Evolutionary conservation across 2,888 invertebrate genomes (phyloP).

Genomic region (Sylvicola fuscatus): DNA sequence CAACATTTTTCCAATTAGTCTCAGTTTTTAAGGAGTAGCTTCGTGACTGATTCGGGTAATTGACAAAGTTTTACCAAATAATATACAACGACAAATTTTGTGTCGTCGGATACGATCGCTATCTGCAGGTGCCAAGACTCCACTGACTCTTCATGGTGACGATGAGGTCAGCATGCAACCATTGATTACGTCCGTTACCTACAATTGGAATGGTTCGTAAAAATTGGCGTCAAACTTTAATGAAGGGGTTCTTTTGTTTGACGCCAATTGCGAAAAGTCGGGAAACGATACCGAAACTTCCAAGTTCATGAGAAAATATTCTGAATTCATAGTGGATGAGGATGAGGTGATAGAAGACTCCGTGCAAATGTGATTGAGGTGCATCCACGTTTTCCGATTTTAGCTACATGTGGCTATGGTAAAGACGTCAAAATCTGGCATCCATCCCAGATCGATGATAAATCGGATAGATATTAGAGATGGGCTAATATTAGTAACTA

Average conservation of each 20-base stretch:
- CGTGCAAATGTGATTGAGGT: constrained; percentile 89
- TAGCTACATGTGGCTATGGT: constrained; percentile 78
- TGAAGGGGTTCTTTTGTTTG: constrained; percentile 79
- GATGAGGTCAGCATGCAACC: background rate
- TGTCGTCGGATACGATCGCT: too few relatives aligned
- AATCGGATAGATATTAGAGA: too few relatives aligned
- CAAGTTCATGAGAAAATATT: constrained; percentile 78
- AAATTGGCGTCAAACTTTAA: constrained; percentile 88
- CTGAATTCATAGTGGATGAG: constrained; percentile 88
- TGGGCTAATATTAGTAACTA: too few relatives aligned
- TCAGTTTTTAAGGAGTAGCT: too few relatives aligned
- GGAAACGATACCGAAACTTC: constrained; percentile 47
- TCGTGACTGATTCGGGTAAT: too few relatives aligned
- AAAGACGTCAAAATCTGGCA: constrained; percentile 81
- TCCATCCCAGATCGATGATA: too few relatives aligned
- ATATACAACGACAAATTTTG: too few relatives aligned
- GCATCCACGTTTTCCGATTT: constrained; percentile 67
- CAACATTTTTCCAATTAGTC: too few relatives aligned
- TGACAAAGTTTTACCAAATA: too few relatives aligned
- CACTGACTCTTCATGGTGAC: too few relatives aligned
- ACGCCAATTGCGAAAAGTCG: constrained; percentile 31
- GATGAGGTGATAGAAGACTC: constrained; percentile 69
- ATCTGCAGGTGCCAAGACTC: too few relatives aligned
- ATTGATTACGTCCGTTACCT: constrained; percentile 56
- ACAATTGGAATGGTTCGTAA: constrained; percentile 78